These are phyloP conservation scores for Drosophila kepulauana DNA, from an alignment of 1,140 invertebrate species.

Conservation along the genomic window DNA sequence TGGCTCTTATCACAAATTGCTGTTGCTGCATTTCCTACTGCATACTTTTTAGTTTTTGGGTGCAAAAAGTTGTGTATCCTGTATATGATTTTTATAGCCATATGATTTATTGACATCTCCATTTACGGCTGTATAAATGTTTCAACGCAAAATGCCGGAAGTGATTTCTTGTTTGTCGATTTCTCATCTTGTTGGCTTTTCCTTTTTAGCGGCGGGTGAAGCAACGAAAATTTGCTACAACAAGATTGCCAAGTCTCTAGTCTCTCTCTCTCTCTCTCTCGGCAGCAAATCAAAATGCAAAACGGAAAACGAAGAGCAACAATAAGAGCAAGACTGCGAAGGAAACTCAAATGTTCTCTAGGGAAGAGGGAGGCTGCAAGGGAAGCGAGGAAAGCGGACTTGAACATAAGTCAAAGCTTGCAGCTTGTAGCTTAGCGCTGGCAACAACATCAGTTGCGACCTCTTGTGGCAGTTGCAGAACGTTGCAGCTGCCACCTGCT, in stretches of 20 bases:
- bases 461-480: slow-evolving; percentile 16
- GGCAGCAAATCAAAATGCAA: slow-evolving; percentile 80
- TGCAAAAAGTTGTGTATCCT: slow-evolving; percentile 65
- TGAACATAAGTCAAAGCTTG: slow-evolving; percentile 71
- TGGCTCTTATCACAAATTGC: slow-evolving; percentile 33
- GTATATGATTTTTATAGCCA: slow-evolving; percentile 63
- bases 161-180: slow-evolving; percentile 73
- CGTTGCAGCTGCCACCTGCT: slow-evolving; percentile 28
- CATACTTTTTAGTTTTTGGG: slow-evolving; percentile 44
- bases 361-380: not conserved
- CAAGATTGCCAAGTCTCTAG: slow-evolving; percentile 60
- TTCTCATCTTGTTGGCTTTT: slow-evolving; percentile 36
- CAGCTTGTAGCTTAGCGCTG: slow-evolving; percentile 34
- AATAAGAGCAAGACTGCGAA: slow-evolving; percentile 23
- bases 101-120: slow-evolving; percentile 83
- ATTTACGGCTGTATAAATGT: slow-evolving; percentile 81
- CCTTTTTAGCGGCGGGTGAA: slow-evolving; percentile 12
- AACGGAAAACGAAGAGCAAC: slow-evolving; percentile 55
- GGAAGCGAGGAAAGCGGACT: slow-evolving; percentile 13
- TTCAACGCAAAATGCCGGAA: slow-evolving; percentile 78
- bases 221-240: slow-evolving; percentile 49
- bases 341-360: slow-evolving; percentile 64
- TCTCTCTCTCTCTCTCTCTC: slow-evolving; percentile 4
- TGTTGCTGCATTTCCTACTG: slow-evolving; percentile 32
- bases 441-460: slow-evolving; percentile 36